Conservation (phyloP, 2,888 invertebrate species). For the Drosophila austrosaltans region DNA sequence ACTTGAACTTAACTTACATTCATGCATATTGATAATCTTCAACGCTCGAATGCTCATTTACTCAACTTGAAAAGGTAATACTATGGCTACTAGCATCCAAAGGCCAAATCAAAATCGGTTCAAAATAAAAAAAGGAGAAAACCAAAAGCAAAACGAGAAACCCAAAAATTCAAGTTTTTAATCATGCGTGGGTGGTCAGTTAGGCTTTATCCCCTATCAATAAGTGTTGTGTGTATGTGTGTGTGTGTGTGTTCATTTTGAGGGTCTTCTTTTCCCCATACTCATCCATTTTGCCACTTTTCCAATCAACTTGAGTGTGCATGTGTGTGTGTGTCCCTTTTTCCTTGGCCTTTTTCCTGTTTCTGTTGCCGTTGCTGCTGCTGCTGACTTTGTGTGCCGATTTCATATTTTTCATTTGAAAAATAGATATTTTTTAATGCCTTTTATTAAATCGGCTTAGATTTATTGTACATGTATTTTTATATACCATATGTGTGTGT, state of each 20-base stretch:
- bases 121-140: neutral
- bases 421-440: conserved; percentile 76
- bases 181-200: conserved; percentile 69
- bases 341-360: conserved; percentile 47
- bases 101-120: conserved; percentile 3
- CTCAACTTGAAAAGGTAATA: conserved; percentile 74
- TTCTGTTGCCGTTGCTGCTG: conserved; percentile 34
- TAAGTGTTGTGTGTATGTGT: conserved; percentile 27
- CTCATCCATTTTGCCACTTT: conserved; percentile 58
- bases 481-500: conserved; percentile 22
- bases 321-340: conserved; percentile 40
- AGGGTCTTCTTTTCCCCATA: conserved; percentile 47
- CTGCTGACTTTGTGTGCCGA: conserved; percentile 64
- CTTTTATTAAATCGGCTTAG: conserved; percentile 80
- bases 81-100: conserved; percentile 7
- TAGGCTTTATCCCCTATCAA: conserved; percentile 30
- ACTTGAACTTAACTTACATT: conserved; percentile 59
- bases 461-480: conserved; percentile 65
- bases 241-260: conserved; percentile 62
- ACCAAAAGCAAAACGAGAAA: neutral
- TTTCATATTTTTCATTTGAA: conserved; percentile 73
- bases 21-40: conserved; percentile 79
- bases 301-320: conserved; percentile 70
- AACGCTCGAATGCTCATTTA: conserved; percentile 79
- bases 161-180: conserved; percentile 58